A percentile compares a stretch with the other conserved stretches of the same genome.
Evolutionary conservation across 2,888 invertebrate species (phyloP).

Genomic region (Mythimna albipuncta): DNA sequence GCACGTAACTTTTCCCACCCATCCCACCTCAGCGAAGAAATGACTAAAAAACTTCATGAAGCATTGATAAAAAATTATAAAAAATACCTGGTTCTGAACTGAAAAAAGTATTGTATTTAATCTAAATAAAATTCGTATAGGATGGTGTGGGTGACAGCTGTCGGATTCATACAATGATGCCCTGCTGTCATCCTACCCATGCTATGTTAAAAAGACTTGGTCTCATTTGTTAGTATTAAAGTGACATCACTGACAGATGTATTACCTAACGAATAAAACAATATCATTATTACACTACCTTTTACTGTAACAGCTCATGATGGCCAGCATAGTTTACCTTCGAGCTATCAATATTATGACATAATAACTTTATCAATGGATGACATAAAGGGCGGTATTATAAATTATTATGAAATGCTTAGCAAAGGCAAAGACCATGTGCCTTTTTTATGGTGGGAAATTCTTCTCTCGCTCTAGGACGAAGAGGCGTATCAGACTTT

Average conservation of each 20-base stretch:
- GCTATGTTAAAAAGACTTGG: too few relatives aligned
- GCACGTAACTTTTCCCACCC: too few relatives aligned
- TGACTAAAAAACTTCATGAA: not conserved
- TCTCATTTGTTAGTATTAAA: conserved; percentile 21
- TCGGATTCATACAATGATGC: too few relatives aligned
- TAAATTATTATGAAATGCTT: conserved; percentile 9
- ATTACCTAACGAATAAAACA: conserved; percentile 43
- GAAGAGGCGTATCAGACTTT: too few relatives aligned
- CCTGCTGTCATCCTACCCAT: too few relatives aligned
- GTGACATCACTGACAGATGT: conserved; percentile 41
- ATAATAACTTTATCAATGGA: conserved; percentile 38
- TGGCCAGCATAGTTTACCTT: conserved; percentile 38
- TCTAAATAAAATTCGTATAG: too few relatives aligned
- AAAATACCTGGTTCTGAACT: not conserved
- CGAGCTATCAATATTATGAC: conserved; percentile 43
- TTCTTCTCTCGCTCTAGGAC: too few relatives aligned
- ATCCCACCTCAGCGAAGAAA: too few relatives aligned
- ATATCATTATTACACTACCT: conserved; percentile 52
- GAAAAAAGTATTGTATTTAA: too few relatives aligned
- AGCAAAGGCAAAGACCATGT: not conserved
- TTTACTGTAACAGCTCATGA: conserved; percentile 33
- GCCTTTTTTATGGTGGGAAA: not conserved
- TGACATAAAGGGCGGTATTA: conserved; percentile 23
- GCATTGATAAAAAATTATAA: not conserved
- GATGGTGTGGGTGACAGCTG: too few relatives aligned